Evolutionary conservation across 2,888 invertebrate genomes (phyloP).

Genomic region (Meloe dianella): DNA sequence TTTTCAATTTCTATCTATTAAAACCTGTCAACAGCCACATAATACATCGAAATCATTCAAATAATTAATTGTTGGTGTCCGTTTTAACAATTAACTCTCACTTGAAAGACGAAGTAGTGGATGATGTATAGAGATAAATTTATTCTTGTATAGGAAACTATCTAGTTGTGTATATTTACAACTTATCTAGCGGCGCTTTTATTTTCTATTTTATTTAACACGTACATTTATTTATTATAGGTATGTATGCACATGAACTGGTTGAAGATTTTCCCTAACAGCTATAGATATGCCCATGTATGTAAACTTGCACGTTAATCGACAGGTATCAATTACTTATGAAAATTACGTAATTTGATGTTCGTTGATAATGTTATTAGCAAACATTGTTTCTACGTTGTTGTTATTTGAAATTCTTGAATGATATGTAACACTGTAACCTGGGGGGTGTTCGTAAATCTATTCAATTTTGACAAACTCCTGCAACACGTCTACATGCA

Average conservation of each 20-base stretch:
- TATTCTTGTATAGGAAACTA: constrained; percentile 9
- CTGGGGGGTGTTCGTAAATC: too few relatives aligned
- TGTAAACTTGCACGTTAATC: background rate
- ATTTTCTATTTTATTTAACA: constrained; percentile 35
- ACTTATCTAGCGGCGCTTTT: constrained; percentile 13
- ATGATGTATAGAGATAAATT: background rate
- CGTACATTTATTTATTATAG: constrained; percentile 24
- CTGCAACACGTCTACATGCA: too few relatives aligned
- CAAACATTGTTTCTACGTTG: background rate
- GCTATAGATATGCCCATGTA: background rate
- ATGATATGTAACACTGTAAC: too few relatives aligned
- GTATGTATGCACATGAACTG: background rate
- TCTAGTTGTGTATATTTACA: background rate
- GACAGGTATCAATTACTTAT: background rate
- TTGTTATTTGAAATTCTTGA: background rate
- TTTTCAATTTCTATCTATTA: constrained; percentile 20
- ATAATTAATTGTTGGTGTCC: constrained; percentile 19
- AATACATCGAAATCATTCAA: constrained; percentile 16
- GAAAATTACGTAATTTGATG: background rate
- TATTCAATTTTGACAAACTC: background rate
- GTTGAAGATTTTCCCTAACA: background rate
- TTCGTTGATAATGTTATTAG: background rate
- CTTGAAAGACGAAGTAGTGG: background rate
- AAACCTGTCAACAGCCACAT: constrained; percentile 11
- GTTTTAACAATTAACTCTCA: constrained; percentile 13